A percentile compares a stretch with the other conserved stretches of the same genome.
phyloP scores from a whole-genome alignment of 2,797 vertebrate genomes.

The Syndactyla subalaris region DNA sequence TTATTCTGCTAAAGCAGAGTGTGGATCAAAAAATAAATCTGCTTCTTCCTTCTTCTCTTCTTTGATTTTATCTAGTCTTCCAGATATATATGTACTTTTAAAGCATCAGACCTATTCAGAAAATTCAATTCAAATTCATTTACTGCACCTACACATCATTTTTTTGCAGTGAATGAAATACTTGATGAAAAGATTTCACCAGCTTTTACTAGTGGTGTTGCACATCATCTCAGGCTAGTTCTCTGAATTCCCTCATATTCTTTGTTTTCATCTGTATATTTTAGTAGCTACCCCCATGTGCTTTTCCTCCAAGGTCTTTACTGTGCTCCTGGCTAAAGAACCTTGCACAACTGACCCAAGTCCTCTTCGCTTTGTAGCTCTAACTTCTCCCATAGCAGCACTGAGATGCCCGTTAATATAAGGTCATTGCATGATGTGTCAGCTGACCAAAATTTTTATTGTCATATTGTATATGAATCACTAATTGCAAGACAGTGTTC shows the following conservation, averaged over 20 bases:
- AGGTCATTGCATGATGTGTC: background rate
- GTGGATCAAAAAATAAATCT: background rate
- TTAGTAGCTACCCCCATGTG: background rate
- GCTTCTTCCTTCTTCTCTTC: background rate
- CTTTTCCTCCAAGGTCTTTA: background rate
- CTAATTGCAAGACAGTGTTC: background rate
- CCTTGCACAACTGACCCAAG: background rate
- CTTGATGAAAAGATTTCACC: background rate
- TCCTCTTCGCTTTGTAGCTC: background rate
- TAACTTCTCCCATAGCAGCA: background rate
- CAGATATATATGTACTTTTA: background rate
- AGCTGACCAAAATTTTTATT: background rate
- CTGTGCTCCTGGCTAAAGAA: background rate
- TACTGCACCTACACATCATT: rapidly evolving
- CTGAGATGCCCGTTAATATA: background rate
- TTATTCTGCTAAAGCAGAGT: background rate
- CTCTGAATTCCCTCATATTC: background rate
- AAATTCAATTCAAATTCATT: background rate
- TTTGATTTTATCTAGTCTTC: background rate
- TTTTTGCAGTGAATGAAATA: background rate
- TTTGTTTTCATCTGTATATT: background rate
- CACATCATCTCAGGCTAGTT: background rate
- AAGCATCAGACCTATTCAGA: background rate
- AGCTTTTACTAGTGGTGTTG: background rate
- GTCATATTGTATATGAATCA: background rate